Evolutionary conservation across 2,888 invertebrate species (phyloP), one percentile per base, ranked within the genome.

Genomic region (Agrilus cyanescens): DNA sequence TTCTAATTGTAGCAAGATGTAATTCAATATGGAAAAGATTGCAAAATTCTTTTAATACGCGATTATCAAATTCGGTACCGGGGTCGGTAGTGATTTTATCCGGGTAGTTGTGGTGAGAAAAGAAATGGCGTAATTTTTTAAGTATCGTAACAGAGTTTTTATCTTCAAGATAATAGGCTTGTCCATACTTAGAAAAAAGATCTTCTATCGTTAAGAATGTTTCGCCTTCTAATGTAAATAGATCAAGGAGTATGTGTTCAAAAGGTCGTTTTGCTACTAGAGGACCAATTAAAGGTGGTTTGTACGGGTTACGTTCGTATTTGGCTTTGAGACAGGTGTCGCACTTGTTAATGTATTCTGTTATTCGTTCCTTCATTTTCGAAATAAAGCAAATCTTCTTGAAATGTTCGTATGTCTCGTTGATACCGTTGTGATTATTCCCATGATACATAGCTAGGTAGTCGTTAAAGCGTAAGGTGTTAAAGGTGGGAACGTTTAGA

Each of bases 221-320:
- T n/a, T 32, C n/a, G 13, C n/a, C 13, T 32, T 32, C 32, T 4
- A 32, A 32, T 12, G n/a, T 32, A 13, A 32, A 32, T 4, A 13
- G n/a, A 32, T 32, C 13, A 32, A 32, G n/a, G 6, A 5, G 32
- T 12, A 32, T 12, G 32, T n/a, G 32, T n/a, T n/a, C n/a, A n/a
- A n/a, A n/a, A n/a, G n/a, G n/a, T 32, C 32, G 32, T 32, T 32
- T 32, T 5, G 32, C 32, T 12, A 13, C 30, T 30, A 20, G 41
- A 16, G 14, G 31, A 31, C 13, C n/a, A 3, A 32, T 29, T 13
- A 32, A 40, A 12, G 16, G 20, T 12, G 35, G 8, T 20, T 18
- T 5, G 30, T 31, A 32, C n/a, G 45, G 41, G 4, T 13, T 33
- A 20, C 41, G 15, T 41, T 41, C 41, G 30, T 45, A 45, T 35